These are phyloP conservation scores for Liposcelis brunnea DNA, from an alignment of 2,888 invertebrate species.

Conservation along the genomic window DNA sequence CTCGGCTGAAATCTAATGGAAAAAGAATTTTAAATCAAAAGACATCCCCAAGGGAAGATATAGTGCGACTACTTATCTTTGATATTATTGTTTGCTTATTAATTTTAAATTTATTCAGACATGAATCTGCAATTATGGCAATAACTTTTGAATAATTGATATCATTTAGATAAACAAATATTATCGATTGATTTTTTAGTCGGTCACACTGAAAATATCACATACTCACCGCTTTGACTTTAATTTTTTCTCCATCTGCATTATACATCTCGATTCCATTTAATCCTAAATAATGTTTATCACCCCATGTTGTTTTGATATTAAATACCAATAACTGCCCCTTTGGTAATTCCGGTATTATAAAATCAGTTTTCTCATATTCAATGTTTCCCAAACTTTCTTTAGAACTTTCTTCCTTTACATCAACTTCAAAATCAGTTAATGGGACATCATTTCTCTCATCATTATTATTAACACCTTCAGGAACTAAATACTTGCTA, in stretches of 20 bases:
- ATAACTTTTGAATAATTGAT: too few relatives aligned
- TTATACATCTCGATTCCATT: conserved; percentile 64
- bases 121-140: too few relatives aligned
- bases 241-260: conserved; percentile 37
- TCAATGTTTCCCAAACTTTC: not conserved
- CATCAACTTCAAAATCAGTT: too few relatives aligned
- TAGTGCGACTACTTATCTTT: too few relatives aligned
- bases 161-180: too few relatives aligned
- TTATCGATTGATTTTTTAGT: too few relatives aligned
- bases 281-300: conserved; percentile 57
- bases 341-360: conserved; percentile 57
- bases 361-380: conserved; percentile 30
- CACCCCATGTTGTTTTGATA: conserved; percentile 62
- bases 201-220: too few relatives aligned
- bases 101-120: too few relatives aligned
- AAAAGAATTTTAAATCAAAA: conserved; percentile 7
- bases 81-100: too few relatives aligned
- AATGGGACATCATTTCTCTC: too few relatives aligned
- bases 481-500: too few relatives aligned
- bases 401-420: conserved; percentile 4
- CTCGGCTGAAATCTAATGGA: conserved; percentile 32
- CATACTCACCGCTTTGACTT: conserved; percentile 48
- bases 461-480: too few relatives aligned
- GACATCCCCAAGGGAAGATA: not conserved
- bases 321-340: conserved; percentile 48